Percentiles rank a stretch among this genome's conserved stretches.
Conservation (phyloP, 2,888 invertebrate species). For the Lasioglossum villosulum region DNA sequence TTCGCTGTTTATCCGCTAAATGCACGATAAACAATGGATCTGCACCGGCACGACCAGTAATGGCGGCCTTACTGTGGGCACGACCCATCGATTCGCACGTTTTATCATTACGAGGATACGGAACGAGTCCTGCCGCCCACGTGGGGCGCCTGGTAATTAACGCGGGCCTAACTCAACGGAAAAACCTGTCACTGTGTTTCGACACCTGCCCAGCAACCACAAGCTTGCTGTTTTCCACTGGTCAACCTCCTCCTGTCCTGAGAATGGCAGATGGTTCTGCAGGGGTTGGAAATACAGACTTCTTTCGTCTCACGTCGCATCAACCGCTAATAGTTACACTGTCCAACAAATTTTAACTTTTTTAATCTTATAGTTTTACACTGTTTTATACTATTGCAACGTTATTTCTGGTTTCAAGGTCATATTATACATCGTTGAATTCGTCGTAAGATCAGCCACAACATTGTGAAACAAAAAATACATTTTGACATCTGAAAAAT, state of each 20-base stretch:
- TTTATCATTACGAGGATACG: conserved; percentile 56
- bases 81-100: conserved; percentile 61
- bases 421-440: no score
- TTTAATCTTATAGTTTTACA: no score
- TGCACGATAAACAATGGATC: conserved; percentile 77
- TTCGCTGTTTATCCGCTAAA: conserved; percentile 80
- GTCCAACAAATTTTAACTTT: no score
- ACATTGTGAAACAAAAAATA: no score
- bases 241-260: not conserved
- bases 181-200: conserved; percentile 12
- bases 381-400: no score
- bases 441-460: no score
- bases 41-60: conserved; percentile 60
- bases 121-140: not conserved
- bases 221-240: not conserved
- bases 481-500: no score
- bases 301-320: no score
- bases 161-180: not conserved
- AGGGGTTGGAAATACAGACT: no score
- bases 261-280: no score
- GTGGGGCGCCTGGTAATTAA: conserved; percentile 31
- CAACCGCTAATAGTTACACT: no score
- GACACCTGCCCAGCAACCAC: conserved; percentile 8
- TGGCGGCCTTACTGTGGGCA: conserved; percentile 71
- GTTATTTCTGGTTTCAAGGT: no score